Evolutionary conservation across 1,140 invertebrate species (phyloP), one percentile per base, ranked within the genome.

Genomic region (Holotrichia oblita): DNA sequence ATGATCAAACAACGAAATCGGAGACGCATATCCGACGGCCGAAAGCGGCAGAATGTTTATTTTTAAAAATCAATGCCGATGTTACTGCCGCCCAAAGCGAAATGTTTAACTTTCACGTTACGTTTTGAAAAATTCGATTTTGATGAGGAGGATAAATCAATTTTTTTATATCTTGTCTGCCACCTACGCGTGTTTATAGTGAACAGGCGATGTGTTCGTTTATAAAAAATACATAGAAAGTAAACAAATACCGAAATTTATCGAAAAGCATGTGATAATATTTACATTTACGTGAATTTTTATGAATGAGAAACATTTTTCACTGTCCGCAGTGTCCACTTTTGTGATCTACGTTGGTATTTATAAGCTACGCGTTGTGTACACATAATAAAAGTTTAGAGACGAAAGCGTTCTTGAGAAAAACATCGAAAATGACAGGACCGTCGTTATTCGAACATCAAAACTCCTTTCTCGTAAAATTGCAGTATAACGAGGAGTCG

Each of bases 231-330:
- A 69, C 22, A 69, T 7, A 34, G 27, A 69, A 24, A 27, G 22
- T 69, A 27, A 69, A 69, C 61, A 34, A 69, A 69, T 69, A 69
- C 61, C 27, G 61, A 69, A 69, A 69, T 69, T 27, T 69, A 69
- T 69, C 27, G 61, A 69, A 69, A 69, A 20, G 61, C 61, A 69
- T 69, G 61, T 69, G 61, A 69, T 69, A 69, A 69, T 69, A 69
- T 69, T 69, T 69, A 69, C 61, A 69, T 27, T 69, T 55, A 27
- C 6, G 61, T 69, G 14, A 69, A 69, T 69, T 69, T 69, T 69
- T 69, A 69, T 69, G 22, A 69, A 69, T 69, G 61, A 20, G 22
- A 34, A 34, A 69, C 61, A 69, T 69, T 69, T 69, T 69, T 69
- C 27, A 3, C 27, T 69, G 61, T 69, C 20, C 20, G 12, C 22